Conservation (phyloP, 2,888 invertebrate genomes). For the Apamea crenata region DNA sequence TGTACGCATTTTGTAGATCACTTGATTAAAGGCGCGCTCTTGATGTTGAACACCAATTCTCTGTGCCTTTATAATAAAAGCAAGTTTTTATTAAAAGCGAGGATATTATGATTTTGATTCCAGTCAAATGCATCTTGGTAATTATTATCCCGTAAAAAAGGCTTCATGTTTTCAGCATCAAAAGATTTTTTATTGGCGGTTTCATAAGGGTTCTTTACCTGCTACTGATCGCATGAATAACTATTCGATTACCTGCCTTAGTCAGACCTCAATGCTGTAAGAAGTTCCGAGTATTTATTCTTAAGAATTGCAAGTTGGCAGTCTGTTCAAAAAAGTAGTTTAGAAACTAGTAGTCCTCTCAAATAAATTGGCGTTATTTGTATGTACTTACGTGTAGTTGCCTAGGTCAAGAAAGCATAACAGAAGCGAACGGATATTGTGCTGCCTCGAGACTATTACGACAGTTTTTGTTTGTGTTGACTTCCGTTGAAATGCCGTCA, state of each 20-base stretch:
- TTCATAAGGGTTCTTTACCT: conserved; percentile 50
- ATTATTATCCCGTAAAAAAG: conserved; percentile 21
- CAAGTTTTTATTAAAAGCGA: conserved; percentile 10
- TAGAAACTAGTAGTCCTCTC: background rate
- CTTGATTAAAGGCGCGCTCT: conserved; percentile 62
- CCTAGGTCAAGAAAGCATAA: conserved; percentile 76
- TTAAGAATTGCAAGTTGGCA: conserved; percentile 7
- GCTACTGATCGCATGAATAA: conserved; percentile 36
- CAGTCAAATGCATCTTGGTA: conserved; percentile 23
- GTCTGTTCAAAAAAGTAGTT: background rate
- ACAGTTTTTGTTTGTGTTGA: conserved; percentile 65
- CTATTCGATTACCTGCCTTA: conserved; percentile 43
- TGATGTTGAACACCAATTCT: conserved; percentile 57
- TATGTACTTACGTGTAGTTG: conserved; percentile 55
- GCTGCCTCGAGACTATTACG: conserved; percentile 60
- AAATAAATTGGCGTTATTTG: conserved; percentile 28
- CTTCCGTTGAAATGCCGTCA: conserved; percentile 55
- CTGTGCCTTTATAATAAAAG: conserved; percentile 31
- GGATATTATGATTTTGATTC: conserved; percentile 1
- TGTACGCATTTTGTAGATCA: conserved; percentile 68
- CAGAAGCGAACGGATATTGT: conserved; percentile 65
- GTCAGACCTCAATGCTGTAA: conserved; percentile 12
- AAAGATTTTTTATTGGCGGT: conserved; percentile 39
- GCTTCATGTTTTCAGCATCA: conserved; percentile 32
- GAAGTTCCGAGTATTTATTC: background rate